These are phyloP conservation scores for Natrix natrix DNA, from an alignment of 2,797 vertebrate species.

Conservation along the genomic window DNA sequence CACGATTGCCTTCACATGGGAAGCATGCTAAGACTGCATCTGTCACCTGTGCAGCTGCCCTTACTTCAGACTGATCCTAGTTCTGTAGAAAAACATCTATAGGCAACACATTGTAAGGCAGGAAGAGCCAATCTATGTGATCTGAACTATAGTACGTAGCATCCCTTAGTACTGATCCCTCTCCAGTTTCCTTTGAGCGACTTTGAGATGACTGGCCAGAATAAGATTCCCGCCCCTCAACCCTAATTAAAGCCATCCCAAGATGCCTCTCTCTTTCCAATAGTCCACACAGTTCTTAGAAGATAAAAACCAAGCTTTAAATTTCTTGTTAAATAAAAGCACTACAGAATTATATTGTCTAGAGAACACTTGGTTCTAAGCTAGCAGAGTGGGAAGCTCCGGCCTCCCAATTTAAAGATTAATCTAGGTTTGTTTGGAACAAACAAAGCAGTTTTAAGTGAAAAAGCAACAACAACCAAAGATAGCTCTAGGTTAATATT, in stretches of 20 bases:
- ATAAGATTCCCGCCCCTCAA: not conserved
- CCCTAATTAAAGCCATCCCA: not conserved
- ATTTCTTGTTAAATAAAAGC: not conserved
- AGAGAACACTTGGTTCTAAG: not conserved
- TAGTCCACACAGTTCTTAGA: not conserved
- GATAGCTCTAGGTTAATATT: not conserved
- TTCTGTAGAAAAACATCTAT: not conserved
- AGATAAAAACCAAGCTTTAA: not conserved
- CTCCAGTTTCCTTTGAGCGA: not conserved
- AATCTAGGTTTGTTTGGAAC: not conserved
- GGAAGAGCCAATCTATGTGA: not conserved
- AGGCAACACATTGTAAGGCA: not conserved
- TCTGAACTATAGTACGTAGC: not conserved
- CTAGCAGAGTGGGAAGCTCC: too few relatives aligned
- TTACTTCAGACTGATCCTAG: not conserved
- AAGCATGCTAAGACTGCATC: not conserved
- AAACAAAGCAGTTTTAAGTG: not conserved
- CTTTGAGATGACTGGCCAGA: not conserved
- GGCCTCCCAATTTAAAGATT: not conserved
- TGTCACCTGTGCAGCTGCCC: not conserved
- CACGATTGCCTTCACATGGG: not conserved
- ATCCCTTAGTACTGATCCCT: not conserved
- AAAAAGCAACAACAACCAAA: not conserved
- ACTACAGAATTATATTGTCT: not conserved
- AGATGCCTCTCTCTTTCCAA: not conserved